phyloP scores from a whole-genome alignment of 2,113 vertebrate genomes.

The Epinephelus cyanopodus region DNA sequence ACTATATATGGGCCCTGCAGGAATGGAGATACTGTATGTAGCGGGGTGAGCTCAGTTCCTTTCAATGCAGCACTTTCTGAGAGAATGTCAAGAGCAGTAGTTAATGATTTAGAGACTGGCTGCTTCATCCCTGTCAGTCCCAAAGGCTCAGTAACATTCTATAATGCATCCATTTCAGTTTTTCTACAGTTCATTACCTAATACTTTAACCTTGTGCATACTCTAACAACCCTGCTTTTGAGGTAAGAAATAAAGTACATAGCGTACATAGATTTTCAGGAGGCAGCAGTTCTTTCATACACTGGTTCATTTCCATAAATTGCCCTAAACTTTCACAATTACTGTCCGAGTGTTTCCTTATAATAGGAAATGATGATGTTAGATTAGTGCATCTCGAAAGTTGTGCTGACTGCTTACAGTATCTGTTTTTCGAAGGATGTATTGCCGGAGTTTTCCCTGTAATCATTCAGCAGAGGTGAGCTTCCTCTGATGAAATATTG shows the following conservation, averaged over 20 bases:
- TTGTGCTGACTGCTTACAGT: constrained; percentile 9
- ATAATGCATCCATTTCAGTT: neutral
- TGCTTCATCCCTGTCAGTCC: neutral
- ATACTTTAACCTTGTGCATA: neutral
- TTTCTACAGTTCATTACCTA: neutral
- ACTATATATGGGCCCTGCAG: neutral
- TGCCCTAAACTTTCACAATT: constrained; percentile 8
- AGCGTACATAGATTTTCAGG: neutral
- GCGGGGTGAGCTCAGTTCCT: neutral
- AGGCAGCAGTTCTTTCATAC: neutral
- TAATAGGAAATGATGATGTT: constrained; percentile 5
- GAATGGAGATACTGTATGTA: neutral
- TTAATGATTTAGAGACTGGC: neutral
- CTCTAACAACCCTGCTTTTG: neutral
- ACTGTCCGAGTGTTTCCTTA: neutral
- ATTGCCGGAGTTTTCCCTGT: constrained; percentile 19
- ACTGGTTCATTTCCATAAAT: neutral
- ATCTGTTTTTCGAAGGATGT: constrained; percentile 60
- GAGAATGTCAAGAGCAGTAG: constrained; percentile 17
- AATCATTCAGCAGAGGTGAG: constrained; percentile 39
- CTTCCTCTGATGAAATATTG: constrained; percentile 43
- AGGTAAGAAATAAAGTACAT: neutral
- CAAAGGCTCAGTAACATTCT: constrained; percentile 15
- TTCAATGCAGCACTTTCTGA: neutral
- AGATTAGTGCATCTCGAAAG: neutral